A percentile compares a stretch with the other conserved stretches of the same genome.
Conservation (phyloP, 2,888 invertebrate species). For the Dromius quadrimaculatus region DNA sequence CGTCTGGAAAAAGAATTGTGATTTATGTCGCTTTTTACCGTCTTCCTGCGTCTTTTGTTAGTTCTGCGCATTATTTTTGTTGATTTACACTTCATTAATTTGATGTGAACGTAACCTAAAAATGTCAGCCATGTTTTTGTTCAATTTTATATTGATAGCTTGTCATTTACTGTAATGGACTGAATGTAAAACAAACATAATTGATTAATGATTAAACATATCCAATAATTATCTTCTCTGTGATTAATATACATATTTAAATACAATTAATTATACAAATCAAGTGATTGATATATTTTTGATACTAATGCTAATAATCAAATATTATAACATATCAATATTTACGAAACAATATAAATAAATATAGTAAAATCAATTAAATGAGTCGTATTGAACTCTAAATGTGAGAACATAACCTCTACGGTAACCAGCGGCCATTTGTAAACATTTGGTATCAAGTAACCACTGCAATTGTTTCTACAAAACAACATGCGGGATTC, state of each 20-base stretch:
- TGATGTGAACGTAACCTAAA: constrained; percentile 30
- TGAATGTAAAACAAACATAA: too few relatives aligned
- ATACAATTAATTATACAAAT: background rate
- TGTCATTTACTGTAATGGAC: background rate
- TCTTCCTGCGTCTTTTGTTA: constrained; percentile 36
- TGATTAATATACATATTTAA: background rate
- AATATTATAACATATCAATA: background rate
- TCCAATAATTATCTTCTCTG: background rate
- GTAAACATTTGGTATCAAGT: background rate
- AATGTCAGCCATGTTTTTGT: constrained; percentile 27
- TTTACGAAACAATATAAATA: too few relatives aligned
- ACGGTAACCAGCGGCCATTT: background rate
- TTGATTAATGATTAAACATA: constrained; percentile 11
- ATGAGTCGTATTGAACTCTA: constrained; percentile 6
- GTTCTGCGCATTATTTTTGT: constrained; percentile 18
- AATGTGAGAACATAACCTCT: constrained; percentile 16
- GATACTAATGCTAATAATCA: background rate
- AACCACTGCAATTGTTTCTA: background rate
- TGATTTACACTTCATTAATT: constrained; percentile 48
- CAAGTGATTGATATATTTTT: constrained; percentile 3
- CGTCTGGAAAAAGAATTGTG: constrained; percentile 4
- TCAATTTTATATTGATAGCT: background rate
- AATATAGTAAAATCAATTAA: too few relatives aligned
- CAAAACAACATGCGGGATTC: constrained; percentile 32
- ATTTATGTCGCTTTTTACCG: constrained; percentile 44